Evolutionary conservation across 2,888 invertebrate species (phyloP), one percentile per base, ranked within the genome.

Genomic region (Sipha maydis): DNA sequence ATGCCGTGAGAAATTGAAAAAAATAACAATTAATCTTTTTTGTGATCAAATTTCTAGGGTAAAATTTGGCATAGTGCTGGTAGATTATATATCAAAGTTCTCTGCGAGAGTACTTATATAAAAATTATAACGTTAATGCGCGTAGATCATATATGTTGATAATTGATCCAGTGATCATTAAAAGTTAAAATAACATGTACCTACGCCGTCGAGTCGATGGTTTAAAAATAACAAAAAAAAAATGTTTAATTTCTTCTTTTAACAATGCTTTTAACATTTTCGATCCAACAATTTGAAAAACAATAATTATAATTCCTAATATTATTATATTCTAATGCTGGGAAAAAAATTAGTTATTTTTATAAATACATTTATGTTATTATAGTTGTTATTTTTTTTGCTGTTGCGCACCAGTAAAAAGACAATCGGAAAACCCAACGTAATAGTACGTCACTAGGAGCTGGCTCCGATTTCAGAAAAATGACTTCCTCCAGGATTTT

Each of bases 21-120:
- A 69, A 83, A 71, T 54, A 31, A 78, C 61, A 61, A 38, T 71
- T 54, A 71, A 71, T 82, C 83, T 48, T 31, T 3, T 48, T 31
- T 38, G 25, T 71, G 71, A 71, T 83, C 0, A 7, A 2, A 48
- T 25, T 48, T 14, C 28, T 9, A 11, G 31, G 41, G 3, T 7
- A 28, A 71, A 82, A 48, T 41, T 48, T 69, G 48, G 21, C 61
- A 25, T 41, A 2, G 1, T 14, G 48, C 48, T 8, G 48, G 48
- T 11, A 14, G 48, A 14, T 48, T 25, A 21, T 56, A 21, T 56
- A 21, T 19, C 5, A 4, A 61, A 61, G 61, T 61, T 61, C 0
- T 61, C 21, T 25, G 25, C 61, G 25, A 48, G 2, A 14, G 11
- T 3, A 0, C 48, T 1, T 0, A 19, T 61, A 21, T 21, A 25